A percentile compares a stretch with the other conserved stretches of the same genome.
These are phyloP conservation scores for Amblyjoppa proteus DNA, from an alignment of 2,888 invertebrate species.

Conservation along the genomic window DNA sequence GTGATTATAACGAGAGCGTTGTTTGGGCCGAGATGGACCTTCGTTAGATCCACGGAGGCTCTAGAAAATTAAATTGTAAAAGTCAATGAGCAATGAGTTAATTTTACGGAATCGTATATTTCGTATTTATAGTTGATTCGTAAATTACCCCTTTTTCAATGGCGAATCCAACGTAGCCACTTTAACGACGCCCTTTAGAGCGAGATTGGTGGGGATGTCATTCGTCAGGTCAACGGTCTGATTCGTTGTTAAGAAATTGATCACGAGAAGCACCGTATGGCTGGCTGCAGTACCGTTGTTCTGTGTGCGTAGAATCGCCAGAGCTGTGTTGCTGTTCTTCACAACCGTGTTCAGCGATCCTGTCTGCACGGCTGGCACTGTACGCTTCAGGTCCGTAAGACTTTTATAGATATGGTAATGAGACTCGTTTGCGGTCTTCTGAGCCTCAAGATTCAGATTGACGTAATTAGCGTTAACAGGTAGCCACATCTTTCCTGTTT, in stretches of 20 bases:
- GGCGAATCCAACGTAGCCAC: slow-evolving; percentile 86
- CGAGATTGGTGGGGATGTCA: slow-evolving; percentile 84
- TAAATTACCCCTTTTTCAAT: slow-evolving; percentile 85
- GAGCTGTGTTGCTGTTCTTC: slow-evolving; percentile 83
- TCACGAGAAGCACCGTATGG: slow-evolving; percentile 71
- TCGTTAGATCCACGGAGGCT: not conserved
- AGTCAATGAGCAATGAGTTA: slow-evolving; percentile 60
- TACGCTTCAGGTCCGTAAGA: slow-evolving; percentile 86
- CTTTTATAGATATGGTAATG: slow-evolving; percentile 88
- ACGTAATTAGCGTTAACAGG: slow-evolving; percentile 89
- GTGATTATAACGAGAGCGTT: slow-evolving; percentile 63
- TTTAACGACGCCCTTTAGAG: slow-evolving; percentile 84
- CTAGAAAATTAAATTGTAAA: slow-evolving; percentile 76
- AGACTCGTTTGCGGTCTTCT: slow-evolving; percentile 85
- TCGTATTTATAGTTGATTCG: slow-evolving; percentile 39
- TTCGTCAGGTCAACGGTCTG: slow-evolving; percentile 86
- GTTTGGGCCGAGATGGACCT: slow-evolving; percentile 64
- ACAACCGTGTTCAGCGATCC: slow-evolving; percentile 87
- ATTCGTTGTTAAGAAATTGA: slow-evolving; percentile 85
- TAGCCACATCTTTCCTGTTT: slow-evolving; percentile 88
- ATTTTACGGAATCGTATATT: slow-evolving; percentile 18
- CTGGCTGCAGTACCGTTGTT: not conserved
- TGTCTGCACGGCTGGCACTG: slow-evolving; percentile 84
- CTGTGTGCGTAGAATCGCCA: slow-evolving; percentile 69
- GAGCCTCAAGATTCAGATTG: slow-evolving; percentile 87